Percentiles rank a stretch among this genome's conserved stretches.
These are phyloP conservation scores for Parotocinclus haroldoi DNA, from an alignment of 2,797 vertebrate species.

Conservation along the genomic window DNA sequence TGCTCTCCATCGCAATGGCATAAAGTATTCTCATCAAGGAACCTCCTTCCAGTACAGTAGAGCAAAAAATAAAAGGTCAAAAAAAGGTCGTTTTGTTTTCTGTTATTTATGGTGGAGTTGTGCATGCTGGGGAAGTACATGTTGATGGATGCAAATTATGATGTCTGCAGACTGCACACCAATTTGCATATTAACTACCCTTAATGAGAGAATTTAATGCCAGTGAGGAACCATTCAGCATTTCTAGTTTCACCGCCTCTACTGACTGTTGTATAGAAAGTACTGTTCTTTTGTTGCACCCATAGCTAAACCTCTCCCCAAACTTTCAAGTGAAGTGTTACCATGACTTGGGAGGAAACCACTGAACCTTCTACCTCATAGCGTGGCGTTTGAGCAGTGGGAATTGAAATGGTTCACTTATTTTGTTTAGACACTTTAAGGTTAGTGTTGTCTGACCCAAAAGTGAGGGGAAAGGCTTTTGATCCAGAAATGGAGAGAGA, in stretches of 20 bases:
- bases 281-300: background rate
- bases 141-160: conserved; percentile 31
- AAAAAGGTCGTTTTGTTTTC: conserved; percentile 22
- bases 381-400: conserved; percentile 9
- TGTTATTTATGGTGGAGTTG: conserved; percentile 22
- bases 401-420: conserved; percentile 1
- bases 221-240: conserved; percentile 6
- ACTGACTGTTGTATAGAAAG: background rate
- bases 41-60: too few relatives aligned
- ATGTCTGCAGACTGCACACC: conserved; percentile 3
- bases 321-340: background rate
- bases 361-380: conserved; percentile 12
- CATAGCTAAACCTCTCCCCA: background rate
- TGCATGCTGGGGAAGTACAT: conserved; percentile 13
- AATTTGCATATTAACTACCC: conserved; percentile 24
- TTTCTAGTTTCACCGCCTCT: background rate
- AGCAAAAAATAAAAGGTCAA: conserved; percentile 5
- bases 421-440: conserved; percentile 7
- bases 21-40: too few relatives aligned
- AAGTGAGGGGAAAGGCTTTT: background rate
- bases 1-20: too few relatives aligned
- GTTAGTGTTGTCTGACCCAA: conserved; percentile 4
- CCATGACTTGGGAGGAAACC: conserved; percentile 4
- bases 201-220: conserved; percentile 10
- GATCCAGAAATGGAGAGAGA: background rate